Conservation (phyloP, 2,113 vertebrate species). For the Hippocampus zosterae region DNA sequence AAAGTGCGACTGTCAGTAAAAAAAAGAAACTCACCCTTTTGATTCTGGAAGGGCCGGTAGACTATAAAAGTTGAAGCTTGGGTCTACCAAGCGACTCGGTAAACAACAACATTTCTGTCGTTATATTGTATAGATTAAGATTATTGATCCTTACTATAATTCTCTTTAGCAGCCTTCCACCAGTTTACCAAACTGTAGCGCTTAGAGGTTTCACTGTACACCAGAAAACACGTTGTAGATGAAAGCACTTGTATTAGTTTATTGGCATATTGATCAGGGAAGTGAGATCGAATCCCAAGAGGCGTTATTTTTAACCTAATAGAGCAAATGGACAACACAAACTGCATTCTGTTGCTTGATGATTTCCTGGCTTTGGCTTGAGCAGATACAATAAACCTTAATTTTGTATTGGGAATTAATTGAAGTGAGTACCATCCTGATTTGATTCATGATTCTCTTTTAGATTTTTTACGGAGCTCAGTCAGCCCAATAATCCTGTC, state of each 20-base stretch:
- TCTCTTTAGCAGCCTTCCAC: background rate
- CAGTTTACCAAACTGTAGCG: background rate
- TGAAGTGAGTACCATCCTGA: background rate
- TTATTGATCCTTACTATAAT: background rate
- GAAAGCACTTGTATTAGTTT: background rate
- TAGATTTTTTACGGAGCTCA: slow-evolving; percentile 22
- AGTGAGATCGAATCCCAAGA: background rate
- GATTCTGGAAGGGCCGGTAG: slow-evolving; percentile 9
- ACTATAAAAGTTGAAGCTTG: slow-evolving; percentile 1
- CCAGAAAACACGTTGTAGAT: background rate
- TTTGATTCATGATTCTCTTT: slow-evolving; percentile 26
- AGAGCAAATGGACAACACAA: background rate
- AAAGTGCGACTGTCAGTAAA: slow-evolving; percentile 33
- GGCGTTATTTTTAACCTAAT: background rate
- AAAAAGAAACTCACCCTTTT: slow-evolving; percentile 11
- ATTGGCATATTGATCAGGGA: background rate
- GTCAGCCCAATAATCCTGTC: slow-evolving; percentile 24
- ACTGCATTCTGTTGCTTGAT: background rate
- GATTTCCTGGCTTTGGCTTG: background rate
- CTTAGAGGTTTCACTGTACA: background rate
- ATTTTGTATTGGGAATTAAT: background rate
- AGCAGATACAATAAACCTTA: background rate
- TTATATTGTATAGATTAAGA: background rate
- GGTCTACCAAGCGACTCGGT: slow-evolving; percentile 14
- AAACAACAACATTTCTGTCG: background rate